Base-by-base conservation (phyloP, 2,113 vertebrate genomes). In the Tetrao urogallus region DNA sequence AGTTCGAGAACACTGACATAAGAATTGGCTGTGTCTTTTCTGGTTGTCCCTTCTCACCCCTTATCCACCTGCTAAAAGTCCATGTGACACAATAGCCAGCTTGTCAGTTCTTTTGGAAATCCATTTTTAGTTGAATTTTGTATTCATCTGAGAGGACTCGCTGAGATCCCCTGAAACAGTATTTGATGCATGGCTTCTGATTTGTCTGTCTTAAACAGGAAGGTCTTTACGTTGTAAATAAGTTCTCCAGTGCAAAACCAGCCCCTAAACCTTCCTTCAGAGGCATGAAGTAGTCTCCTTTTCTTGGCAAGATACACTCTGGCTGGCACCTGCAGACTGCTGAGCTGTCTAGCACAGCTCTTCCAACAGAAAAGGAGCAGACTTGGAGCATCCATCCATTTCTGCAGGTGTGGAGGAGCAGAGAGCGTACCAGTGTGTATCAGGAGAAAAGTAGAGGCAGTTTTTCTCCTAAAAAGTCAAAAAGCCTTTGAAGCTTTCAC, bases 151-250 rank as follows among this genome's bases (percentile, higher is more conserved):
- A 61, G 32, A 76, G n/a, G 6, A 9, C 32, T 82, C 69, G 10
- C 25, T 1, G 11, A 43, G 40, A 36, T 88, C 16, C 16, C 8
- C 8, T 6, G 73, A 48, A 54, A 12, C 64, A 7, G 3, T 34
- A 38, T 17, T 50, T 11, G 4, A 11, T 61, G 13, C 52, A 43
- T 4, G 40, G 43, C 22, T 87, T 72, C 43, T 92, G 21, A 24
- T 75, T 75, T 28, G 7, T 47, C 79, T 25, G 64, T 58, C 19
- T 73, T 70, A 52, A 6, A 18, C 0, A 9, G 19, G 15, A 84
- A 72, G 13, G 2, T 40, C 27, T 40, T n/a, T 1, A 2, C 13
- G 48, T 38, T 0, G 0, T 5, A 8, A 15, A 12, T 8, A 54
- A 73, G 13, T 20, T 43, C 36, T 76, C 5, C 32, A 47, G 11